These are phyloP conservation scores for Rhabdophis nuchalis DNA, from an alignment of 2,797 vertebrate species.

Conservation along the genomic window DNA sequence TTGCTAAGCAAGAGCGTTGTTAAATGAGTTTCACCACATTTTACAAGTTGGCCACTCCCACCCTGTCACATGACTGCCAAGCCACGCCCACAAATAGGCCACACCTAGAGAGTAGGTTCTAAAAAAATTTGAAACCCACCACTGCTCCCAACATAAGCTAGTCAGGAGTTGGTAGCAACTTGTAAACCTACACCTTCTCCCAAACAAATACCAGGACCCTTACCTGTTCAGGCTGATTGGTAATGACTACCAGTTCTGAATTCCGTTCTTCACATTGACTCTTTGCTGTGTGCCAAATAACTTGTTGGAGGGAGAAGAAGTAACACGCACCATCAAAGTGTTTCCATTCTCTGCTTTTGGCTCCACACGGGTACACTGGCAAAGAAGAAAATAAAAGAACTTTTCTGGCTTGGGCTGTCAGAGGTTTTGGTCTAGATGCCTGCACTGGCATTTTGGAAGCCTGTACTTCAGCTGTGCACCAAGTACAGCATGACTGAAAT, in stretches of 20 bases:
- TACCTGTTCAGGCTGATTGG: conserved; percentile 31
- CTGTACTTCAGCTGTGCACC: neutral
- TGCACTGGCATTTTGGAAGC: neutral
- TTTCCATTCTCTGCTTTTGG: conserved; percentile 21
- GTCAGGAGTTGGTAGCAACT: neutral
- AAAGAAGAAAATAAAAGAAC: neutral
- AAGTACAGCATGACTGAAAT: neutral
- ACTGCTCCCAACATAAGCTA: neutral
- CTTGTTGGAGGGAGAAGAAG: neutral
- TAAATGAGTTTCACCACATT: no score
- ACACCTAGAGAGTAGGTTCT: no score
- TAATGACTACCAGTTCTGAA: conserved; percentile 16
- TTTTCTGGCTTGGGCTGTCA: neutral
- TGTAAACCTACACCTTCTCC: neutral
- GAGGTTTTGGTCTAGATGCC: neutral
- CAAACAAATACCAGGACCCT: neutral
- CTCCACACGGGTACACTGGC: conserved; percentile 17
- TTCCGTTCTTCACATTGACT: neutral
- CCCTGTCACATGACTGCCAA: no score
- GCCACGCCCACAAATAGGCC: no score
- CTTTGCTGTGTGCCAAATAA: conserved; percentile 26
- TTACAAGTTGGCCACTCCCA: no score
- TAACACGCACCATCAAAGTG: conserved; percentile 26
- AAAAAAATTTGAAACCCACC: no score
- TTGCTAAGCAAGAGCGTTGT: no score